A percentile compares a stretch with the other conserved stretches of the same genome.
Conservation (phyloP, 2,888 invertebrate genomes). For the Arctia plantaginis region DNA sequence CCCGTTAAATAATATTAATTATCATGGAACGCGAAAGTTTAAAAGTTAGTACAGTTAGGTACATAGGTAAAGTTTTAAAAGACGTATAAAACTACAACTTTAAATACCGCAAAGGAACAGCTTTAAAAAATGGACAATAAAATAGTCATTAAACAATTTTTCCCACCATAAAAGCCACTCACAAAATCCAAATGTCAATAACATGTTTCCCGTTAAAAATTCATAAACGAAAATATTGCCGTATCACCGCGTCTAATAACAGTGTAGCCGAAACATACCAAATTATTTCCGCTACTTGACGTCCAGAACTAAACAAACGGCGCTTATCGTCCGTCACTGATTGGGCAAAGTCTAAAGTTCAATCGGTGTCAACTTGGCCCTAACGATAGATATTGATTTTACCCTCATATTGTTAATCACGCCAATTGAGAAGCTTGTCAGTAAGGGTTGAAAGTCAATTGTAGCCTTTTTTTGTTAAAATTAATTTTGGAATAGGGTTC, state of each 20-base stretch:
- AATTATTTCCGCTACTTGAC: slow-evolving; percentile 52
- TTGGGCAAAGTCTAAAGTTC: slow-evolving; percentile 40
- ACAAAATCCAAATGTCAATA: slow-evolving; percentile 3
- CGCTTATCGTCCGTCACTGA: slow-evolving; percentile 37
- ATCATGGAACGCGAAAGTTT: too few species aligned
- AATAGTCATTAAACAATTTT: slow-evolving; percentile 1
- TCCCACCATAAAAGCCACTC: slow-evolving; percentile 3
- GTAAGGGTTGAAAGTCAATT: slow-evolving; percentile 49
- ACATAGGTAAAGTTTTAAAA: too few species aligned
- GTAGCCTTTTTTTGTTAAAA: slow-evolving; percentile 25
- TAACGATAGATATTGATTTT: slow-evolving; percentile 41
- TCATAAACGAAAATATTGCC: slow-evolving; percentile 15
- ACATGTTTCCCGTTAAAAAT: slow-evolving; percentile 16
- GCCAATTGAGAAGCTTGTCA: slow-evolving; percentile 30
- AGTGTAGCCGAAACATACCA: slow-evolving; percentile 24
- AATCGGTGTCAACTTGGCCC: slow-evolving; percentile 56
- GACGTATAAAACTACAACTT: neutral
- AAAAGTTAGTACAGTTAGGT: too few species aligned
- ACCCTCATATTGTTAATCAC: slow-evolving; percentile 42
- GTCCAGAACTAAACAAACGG: slow-evolving; percentile 19
- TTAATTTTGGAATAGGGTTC: slow-evolving; percentile 6
- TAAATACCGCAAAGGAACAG: neutral
- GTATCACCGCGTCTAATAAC: slow-evolving; percentile 25
- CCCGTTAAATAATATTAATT: too few species aligned
- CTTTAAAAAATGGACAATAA: neutral